A percentile compares a stretch with the other conserved stretches of the same genome.
These are phyloP conservation scores for Morphnarchus princeps DNA, from an alignment of 2,113 vertebrate species.

Conservation along the genomic window DNA sequence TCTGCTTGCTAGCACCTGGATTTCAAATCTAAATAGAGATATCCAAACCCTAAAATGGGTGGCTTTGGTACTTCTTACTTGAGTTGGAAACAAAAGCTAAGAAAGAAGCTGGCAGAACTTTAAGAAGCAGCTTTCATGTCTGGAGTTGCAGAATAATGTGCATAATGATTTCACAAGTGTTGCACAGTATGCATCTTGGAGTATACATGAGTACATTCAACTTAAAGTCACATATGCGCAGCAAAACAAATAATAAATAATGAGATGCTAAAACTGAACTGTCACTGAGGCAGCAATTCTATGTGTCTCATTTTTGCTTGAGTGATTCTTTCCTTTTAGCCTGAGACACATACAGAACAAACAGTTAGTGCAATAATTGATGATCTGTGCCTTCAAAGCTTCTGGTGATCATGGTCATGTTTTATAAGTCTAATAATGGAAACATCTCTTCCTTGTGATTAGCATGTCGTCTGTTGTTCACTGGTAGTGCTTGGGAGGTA, in stretches of 20 bases:
- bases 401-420: slow-evolving; percentile 73
- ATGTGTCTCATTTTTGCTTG: slow-evolving; percentile 68
- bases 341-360: slow-evolving; percentile 77
- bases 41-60: not conserved
- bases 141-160: slow-evolving; percentile 56
- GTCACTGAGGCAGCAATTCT: slow-evolving; percentile 73
- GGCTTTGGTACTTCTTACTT: not conserved
- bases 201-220: slow-evolving; percentile 66
- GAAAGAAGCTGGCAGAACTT: slow-evolving; percentile 32
- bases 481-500: slow-evolving; percentile 10
- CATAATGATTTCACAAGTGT: slow-evolving; percentile 59
- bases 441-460: slow-evolving; percentile 75
- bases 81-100: slow-evolving; percentile 18
- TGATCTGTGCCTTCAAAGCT: slow-evolving; percentile 77
- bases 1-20: not conserved
- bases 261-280: slow-evolving; percentile 73
- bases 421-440: slow-evolving; percentile 74
- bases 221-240: slow-evolving; percentile 70
- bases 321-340: slow-evolving; percentile 71
- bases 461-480: slow-evolving; percentile 66
- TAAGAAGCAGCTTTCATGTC: slow-evolving; percentile 35
- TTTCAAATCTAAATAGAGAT: not conserved
- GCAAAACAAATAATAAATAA: slow-evolving; percentile 77
- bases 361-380: slow-evolving; percentile 84
- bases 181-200: slow-evolving; percentile 65